Evolutionary conservation across 1,140 invertebrate genomes (phyloP), one percentile per base, ranked within the genome.

Genomic region (Saxidomus purpurata): DNA sequence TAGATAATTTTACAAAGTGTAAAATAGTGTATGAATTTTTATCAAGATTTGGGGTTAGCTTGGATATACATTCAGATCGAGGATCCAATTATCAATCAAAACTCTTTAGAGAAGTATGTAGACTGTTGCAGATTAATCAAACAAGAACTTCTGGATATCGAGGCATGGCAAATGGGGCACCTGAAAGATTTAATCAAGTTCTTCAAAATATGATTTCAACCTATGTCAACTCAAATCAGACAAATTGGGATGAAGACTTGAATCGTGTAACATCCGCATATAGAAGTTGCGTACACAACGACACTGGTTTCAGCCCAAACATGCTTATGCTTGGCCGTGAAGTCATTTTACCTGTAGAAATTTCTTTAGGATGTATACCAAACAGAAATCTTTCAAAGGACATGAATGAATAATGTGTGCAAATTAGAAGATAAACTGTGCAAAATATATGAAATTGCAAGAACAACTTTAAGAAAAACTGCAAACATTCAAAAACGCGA

Each of bases 121-220:
- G 79, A 11, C 0, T 87, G 0, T 25, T 91, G 25, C 36, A 89
- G n/a, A 84, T 87, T 28, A 43, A 80, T 0, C 81, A 91, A 47
- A 91, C 90, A 0, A 11, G 83, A 8, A 89, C 87, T 28, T 89
- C 87, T 9, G 61, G 77, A 0, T 92, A 91, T 59, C 28, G 76
- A n/a, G 90, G 90, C 0, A 67, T 52, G 3, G 89, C 81, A 9
- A 83, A 93, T 81, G 92, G 89, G 9, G 40, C 86, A 77, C 81
- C 92, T n/a, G 91, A 95, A 52, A 79, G 93, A 47, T 91, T 94
- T 40, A 95, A 94, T 80, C 77, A 90, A 47, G 94, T 94, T 3
- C 52, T 94, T 4, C 47, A 76, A 40, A 77, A 86, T 4, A 90
- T 91, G 87, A 82, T 94, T 63, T 67, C 88, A 22, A 71, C 91